Evolutionary conservation across 1,140 invertebrate genomes (phyloP).

Genomic region (Glomeris maerens): DNA sequence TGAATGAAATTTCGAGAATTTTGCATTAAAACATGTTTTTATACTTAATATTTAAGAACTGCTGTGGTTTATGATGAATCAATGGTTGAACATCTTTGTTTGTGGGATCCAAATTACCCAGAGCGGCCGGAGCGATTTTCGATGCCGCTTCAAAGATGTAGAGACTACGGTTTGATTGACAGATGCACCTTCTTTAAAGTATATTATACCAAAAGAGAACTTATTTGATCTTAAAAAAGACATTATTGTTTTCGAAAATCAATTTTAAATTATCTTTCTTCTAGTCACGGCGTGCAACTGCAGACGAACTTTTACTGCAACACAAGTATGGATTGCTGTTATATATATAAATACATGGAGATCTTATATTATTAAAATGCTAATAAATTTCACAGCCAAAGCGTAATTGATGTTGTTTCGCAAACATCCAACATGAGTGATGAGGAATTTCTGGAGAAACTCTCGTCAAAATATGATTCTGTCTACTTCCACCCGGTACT

Average conservation of each 20-base stretch:
- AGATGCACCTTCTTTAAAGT: slow-evolving; percentile 43
- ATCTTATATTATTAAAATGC: neutral
- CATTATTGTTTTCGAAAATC: slow-evolving; percentile 5
- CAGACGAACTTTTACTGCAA: slow-evolving; percentile 48
- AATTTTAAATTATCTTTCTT: slow-evolving; percentile 14
- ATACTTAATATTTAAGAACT: slow-evolving; percentile 33
- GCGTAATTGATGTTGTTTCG: slow-evolving; percentile 42
- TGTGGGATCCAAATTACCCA: slow-evolving; percentile 69
- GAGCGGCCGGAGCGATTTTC: slow-evolving; percentile 64
- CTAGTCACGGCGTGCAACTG: slow-evolving; percentile 44
- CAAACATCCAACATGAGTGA: slow-evolving; percentile 48
- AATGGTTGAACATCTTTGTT: slow-evolving; percentile 60
- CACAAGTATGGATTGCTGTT: slow-evolving; percentile 18
- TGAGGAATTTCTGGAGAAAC: slow-evolving; percentile 43
- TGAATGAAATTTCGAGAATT: too few species aligned
- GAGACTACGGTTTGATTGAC: slow-evolving; percentile 51
- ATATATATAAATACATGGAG: neutral
- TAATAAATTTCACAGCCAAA: slow-evolving; percentile 36
- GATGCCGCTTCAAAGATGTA: slow-evolving; percentile 54
- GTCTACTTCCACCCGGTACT: slow-evolving; percentile 73
- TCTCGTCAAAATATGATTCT: slow-evolving; percentile 65
- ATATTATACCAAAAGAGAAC: slow-evolving; percentile 2
- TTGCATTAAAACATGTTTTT: neutral
- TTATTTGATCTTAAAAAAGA: neutral
- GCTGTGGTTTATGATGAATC: slow-evolving; percentile 58